Conservation (phyloP, 2,113 vertebrate genomes). For the Lepus americanus region DNA sequence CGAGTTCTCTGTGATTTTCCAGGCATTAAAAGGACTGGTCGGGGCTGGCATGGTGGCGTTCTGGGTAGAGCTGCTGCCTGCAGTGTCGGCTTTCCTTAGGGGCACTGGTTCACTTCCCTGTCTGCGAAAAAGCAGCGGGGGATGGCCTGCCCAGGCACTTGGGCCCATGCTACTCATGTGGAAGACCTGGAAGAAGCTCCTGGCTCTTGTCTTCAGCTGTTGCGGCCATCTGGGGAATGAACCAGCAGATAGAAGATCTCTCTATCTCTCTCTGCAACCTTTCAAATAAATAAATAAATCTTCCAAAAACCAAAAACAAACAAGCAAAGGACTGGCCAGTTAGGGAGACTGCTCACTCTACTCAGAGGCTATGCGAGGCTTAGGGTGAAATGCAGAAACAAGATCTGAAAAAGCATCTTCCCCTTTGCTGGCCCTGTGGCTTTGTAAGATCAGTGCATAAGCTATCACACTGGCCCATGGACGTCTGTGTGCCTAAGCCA, state of each 20-base stretch:
- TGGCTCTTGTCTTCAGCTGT: too few species aligned
- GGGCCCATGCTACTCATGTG: too few species aligned
- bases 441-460: background rate
- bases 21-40: background rate
- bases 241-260: too few species aligned
- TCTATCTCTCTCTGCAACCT: background rate
- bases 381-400: background rate
- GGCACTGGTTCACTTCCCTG: too few species aligned
- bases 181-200: too few species aligned
- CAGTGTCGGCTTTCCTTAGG: too few species aligned
- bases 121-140: too few species aligned
- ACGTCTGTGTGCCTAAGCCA: fast-evolving
- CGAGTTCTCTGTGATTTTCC: background rate
- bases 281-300: background rate
- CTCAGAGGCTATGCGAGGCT: background rate
- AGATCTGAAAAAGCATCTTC: background rate
- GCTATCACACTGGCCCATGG: background rate
- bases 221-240: too few species aligned
- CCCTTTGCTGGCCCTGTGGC: background rate
- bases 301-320: background rate
- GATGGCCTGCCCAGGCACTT: too few species aligned
- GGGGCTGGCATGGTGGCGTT: too few species aligned
- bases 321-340: background rate
- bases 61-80: too few species aligned
- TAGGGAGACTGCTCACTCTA: background rate